Evolutionary conservation across 2,113 vertebrate species (phyloP).

Genomic region (Apodemus speciosus): DNA sequence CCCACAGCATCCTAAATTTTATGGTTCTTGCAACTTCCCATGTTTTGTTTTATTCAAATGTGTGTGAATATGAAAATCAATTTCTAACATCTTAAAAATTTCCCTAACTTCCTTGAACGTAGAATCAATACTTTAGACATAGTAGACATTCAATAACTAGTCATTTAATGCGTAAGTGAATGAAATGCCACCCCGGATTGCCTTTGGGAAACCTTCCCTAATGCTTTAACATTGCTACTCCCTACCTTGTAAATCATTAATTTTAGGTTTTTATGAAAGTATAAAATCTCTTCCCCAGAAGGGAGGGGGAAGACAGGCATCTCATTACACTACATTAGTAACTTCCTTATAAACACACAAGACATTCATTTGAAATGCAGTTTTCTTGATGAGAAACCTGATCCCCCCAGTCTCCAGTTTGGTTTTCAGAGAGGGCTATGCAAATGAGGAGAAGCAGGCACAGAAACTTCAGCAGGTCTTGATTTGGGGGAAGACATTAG

Average conservation of each 20-base stretch:
- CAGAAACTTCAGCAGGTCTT: slow-evolving; percentile 43
- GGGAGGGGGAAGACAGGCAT: slow-evolving; percentile 43
- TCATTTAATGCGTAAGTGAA: slow-evolving; percentile 64
- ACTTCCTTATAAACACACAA: slow-evolving; percentile 72
- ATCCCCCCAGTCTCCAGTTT: slow-evolving; percentile 31
- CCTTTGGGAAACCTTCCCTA: slow-evolving; percentile 64
- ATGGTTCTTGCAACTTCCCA: slow-evolving; percentile 36
- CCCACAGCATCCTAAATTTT: slow-evolving; percentile 2
- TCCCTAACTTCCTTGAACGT: slow-evolving; percentile 48
- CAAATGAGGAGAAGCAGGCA: slow-evolving; percentile 57
- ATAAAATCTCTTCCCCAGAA: slow-evolving; percentile 66
- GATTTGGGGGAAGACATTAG: neutral
- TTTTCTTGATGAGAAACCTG: slow-evolving; percentile 68
- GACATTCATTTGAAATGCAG: slow-evolving; percentile 67
- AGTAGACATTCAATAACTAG: slow-evolving; percentile 66
- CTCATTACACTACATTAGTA: slow-evolving; percentile 68
- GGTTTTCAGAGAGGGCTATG: slow-evolving; percentile 57
- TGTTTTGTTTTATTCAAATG: slow-evolving; percentile 64
- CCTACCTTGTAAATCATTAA: slow-evolving; percentile 59
- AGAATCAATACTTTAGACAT: slow-evolving; percentile 56
- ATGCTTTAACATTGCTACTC: slow-evolving; percentile 30
- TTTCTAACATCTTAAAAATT: slow-evolving; percentile 44
- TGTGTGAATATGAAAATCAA: slow-evolving; percentile 63
- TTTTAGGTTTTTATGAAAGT: slow-evolving; percentile 64
- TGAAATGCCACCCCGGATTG: slow-evolving; percentile 56